Base-by-base conservation (phyloP, 23 tunicate species). In the Styela clava region DNA sequence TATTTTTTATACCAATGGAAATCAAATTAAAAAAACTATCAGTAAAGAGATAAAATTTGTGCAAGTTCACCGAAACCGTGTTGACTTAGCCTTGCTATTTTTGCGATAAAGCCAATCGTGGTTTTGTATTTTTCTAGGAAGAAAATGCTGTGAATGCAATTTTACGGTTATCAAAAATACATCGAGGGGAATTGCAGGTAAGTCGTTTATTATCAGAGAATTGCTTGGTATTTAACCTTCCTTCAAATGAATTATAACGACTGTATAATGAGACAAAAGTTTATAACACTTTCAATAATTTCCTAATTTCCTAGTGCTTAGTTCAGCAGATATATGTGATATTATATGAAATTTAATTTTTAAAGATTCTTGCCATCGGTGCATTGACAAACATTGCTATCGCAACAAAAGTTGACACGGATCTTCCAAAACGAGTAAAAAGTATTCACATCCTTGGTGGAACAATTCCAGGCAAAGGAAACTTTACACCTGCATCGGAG, bases 331-430 rank as follows among this genome's bases (percentile, higher is more conserved):
- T n/a, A n/a, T n/a, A n/a, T n/a, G n/a, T n/a, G n/a, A n/a, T n/a
- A n/a, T 44, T 5, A 44, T 44, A 44, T 44, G 7, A 5, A 5
- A 5, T 44, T 44, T 12, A 5, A 5, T 44, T 44, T 44, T 5
- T 44, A 44, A 32, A 88, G 81, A 91, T 91, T 9, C 77, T 92
- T 61, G 98, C 98, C 1, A 94, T 89, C 23, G 98, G 98, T 2
- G 94, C 98, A 2, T 78, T 94, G 1, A 94, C 98, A 31, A 94
- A 94, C 65, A 33, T 94, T 26, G 98, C 98, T 18, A 9, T 87
- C 68, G 98, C 98, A 32, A 78, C 88, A 2, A 69, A 52, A 61
- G 61, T 88, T 5, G 98, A 94, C 62, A 86, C 89, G n/a, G 86
- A 84, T 32, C 64, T 88, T 9, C 93, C 94, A 21, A 52, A 74